phyloP scores from a whole-genome alignment of 2,888 invertebrate genomes.

The Morpho deidamia region DNA sequence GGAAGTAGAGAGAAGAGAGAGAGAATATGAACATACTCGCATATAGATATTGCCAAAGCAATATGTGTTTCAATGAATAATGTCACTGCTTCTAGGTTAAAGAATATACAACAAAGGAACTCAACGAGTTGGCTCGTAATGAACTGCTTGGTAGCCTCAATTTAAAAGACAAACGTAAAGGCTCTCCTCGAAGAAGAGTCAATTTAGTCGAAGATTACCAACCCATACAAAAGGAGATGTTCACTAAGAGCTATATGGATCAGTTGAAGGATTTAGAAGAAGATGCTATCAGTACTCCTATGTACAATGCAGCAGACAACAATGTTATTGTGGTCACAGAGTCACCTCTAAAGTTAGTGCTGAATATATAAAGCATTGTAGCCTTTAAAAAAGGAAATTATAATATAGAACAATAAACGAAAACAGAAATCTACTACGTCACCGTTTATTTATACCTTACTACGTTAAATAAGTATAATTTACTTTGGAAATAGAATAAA shows the following conservation, averaged over 20 bases:
- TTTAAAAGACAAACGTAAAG: constrained; percentile 44
- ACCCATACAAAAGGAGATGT: constrained; percentile 26
- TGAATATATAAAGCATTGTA: neutral
- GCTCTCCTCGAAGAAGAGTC: constrained; percentile 31
- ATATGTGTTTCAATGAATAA: neutral
- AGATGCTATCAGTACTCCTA: constrained; percentile 58
- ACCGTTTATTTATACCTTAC: too few relatives aligned
- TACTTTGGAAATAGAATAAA: too few relatives aligned
- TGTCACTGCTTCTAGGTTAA: constrained; percentile 41
- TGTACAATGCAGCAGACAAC: constrained; percentile 48
- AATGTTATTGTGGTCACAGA: constrained; percentile 53
- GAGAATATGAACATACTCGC: too few relatives aligned
- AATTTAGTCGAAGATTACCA: constrained; percentile 26
- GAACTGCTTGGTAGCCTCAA: constrained; percentile 45
- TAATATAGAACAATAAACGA: neutral
- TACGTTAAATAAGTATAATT: too few relatives aligned
- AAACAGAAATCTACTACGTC: neutral
- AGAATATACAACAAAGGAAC: constrained; percentile 62
- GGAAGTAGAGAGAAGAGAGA: too few relatives aligned
- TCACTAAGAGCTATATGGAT: constrained; percentile 44
- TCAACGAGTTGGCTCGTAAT: constrained; percentile 57
- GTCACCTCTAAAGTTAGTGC: constrained; percentile 42
- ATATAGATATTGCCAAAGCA: too few relatives aligned
- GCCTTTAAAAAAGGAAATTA: neutral
- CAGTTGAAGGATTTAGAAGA: constrained; percentile 58